Base-by-base conservation (phyloP, 2,113 vertebrate genomes). In the Grallaria varia region DNA sequence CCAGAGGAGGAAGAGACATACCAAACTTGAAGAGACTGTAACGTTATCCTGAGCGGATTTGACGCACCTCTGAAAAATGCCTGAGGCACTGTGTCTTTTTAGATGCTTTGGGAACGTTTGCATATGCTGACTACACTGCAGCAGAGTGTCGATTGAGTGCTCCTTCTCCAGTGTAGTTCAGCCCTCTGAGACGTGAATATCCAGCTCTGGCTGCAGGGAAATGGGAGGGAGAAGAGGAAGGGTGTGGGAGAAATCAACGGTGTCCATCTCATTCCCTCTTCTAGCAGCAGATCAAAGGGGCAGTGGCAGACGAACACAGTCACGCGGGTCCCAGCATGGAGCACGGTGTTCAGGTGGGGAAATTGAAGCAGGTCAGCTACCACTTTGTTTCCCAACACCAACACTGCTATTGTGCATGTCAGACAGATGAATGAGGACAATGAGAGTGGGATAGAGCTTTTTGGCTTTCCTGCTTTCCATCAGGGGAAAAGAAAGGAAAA, bases 281-380 rank as follows among this genome's bases (percentile, higher is more conserved):
- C 20, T 37, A 88, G 35, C 16, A 76, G 62, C 42, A 64, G 52
- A 33, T 75, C 33, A 30, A 59, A 39, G 18, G 27, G 16, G 2
- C 52, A 27, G 25, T 50, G 35, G 10, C 18, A 55, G 74, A 45
- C 55, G 20, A 52, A 44, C 30, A 25, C 9, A 31, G 19, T 3
- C 15, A 33, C 35, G 37, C 27, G 85, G 33, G 27, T 87, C 81
- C 79, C 62, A 76, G 16, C 10, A 4, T 15, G 33, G 44, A 71
- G 5, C 2, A 2, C 0, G 0, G 14, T 33, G 17, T 49, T 93
- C 28, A 33, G 3, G 4, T 22, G 25, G 8, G 14, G 33, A 63
- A 84, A 77, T 8, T n/a, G 27, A 84, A 89, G 24, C 21, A 33
- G 39, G 59, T 14, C 21, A 25, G 22, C 9, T 24, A 83, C 25